Base-by-base conservation (phyloP, 2,888 invertebrate species). In the Cyclophora punctaria region DNA sequence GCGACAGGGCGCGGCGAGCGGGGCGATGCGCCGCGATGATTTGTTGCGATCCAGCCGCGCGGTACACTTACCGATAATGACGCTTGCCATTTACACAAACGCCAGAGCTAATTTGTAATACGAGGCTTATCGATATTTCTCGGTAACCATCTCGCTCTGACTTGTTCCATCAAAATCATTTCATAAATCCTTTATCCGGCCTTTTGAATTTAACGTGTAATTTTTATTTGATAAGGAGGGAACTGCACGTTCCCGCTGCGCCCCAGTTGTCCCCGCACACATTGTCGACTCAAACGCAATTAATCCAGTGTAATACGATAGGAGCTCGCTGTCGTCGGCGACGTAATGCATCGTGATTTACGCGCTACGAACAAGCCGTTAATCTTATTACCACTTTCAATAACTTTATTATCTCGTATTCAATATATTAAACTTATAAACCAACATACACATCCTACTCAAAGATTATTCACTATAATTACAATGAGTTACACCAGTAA, bases 321-420 rank as follows among this genome's bases (percentile, higher is more conserved):
- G 81, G 73, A 75, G 75, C 75, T 78, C 72, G 72, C 83, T 83
- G 83, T 85, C 86, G 79, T 78, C 83, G 78, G 70, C 78, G 71
- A 80, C 80, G 85, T 86, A 86, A 87, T 86, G 80, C 85, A 80
- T 76, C 80, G 86, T 86, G 86, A 87, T 87, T 87, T 87, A 87
- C 80, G 82, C 70, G 72, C 78, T 61, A 72, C 76, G 77, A 80
- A 79, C 78, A 71, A 75, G 79, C 77, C 78, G 82, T 87, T 87
- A 83, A 87, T 87, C 87, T 87, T 87, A 86, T 86, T 86, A 86
- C 83, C 85, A 84, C 85, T 85, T 85, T 83, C 84, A 83, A 87
- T 87, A 87, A 87, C 84, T 85, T 85, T 81, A 86, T 86, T 80
- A 87, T 79, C 75, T 71, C 72, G 68, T 71, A 69, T 74, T 67